A percentile compares a stretch with the other conserved stretches of the same genome.
These are phyloP conservation scores for Sialia sialis DNA, from an alignment of 2,113 vertebrate genomes.

Conservation along the genomic window DNA sequence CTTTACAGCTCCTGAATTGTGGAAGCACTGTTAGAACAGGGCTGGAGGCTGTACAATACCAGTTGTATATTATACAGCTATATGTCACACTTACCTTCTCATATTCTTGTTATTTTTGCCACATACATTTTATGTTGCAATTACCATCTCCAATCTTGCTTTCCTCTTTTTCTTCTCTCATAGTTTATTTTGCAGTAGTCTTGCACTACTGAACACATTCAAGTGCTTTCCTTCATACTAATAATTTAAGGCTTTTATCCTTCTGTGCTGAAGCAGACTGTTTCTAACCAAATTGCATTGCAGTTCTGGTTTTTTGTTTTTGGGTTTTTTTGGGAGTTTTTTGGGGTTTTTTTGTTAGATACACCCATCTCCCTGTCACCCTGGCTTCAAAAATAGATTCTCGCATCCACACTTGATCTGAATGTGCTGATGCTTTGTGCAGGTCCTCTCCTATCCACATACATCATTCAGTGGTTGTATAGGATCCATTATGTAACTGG, in stretches of 20 bases:
- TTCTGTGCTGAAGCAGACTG: not conserved
- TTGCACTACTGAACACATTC: not conserved
- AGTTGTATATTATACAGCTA: not conserved
- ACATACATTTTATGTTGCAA: not conserved
- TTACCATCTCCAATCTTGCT: not conserved
- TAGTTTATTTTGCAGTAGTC: not conserved
- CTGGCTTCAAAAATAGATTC: not conserved
- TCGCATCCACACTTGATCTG: not conserved
- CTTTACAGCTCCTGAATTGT: not conserved
- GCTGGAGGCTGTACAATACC: not conserved
- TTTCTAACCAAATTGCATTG: not conserved
- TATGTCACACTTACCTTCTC: not conserved
- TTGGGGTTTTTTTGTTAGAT: not conserved
- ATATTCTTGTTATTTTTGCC: not conserved
- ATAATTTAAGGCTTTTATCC: not conserved
- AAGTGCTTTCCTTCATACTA: not conserved
- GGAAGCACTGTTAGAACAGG: not conserved
- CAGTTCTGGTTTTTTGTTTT: not conserved
- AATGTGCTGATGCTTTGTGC: not conserved
- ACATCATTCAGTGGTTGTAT: not conserved
- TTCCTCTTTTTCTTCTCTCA: not conserved
- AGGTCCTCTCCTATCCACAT: not conserved
- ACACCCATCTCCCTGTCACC: not conserved
- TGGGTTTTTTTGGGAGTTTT: too few relatives aligned
- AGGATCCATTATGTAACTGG: fast-evolving